Conservation (phyloP, 2,888 invertebrate species). For the Chrysotoxum bicinctum region DNA sequence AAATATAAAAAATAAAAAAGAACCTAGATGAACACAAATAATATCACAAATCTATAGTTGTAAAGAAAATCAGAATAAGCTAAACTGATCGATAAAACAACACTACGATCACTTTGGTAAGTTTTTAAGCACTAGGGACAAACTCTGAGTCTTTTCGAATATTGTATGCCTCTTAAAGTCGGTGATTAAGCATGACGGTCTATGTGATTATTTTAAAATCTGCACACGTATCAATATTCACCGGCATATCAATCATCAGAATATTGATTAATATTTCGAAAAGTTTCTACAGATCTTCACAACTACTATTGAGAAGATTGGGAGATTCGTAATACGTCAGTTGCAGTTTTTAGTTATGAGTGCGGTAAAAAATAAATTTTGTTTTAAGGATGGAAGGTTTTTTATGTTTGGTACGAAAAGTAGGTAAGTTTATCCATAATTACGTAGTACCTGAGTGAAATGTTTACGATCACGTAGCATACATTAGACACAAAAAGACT, state of each 20-base stretch:
- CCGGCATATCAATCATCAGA: slow-evolving; percentile 57
- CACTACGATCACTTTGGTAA: slow-evolving; percentile 20
- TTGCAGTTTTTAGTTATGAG: slow-evolving; percentile 48
- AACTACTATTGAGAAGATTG: slow-evolving; percentile 21
- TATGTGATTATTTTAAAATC: slow-evolving; percentile 21
- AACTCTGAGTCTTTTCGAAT: neutral
- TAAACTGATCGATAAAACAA: neutral
- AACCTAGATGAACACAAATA: neutral
- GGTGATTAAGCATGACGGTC: slow-evolving; percentile 14
- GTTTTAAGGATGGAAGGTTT: neutral
- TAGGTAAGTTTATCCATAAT: neutral
- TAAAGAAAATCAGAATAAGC: neutral
- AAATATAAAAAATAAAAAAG: slow-evolving; percentile 1
- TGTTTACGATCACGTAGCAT: slow-evolving; percentile 14
- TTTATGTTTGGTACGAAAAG: neutral
- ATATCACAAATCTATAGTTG: neutral
- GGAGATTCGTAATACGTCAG: slow-evolving; percentile 57
- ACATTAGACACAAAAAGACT: slow-evolving; percentile 14
- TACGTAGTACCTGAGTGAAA: neutral
- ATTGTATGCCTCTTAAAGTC: neutral
- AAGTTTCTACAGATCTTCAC: slow-evolving; percentile 6
- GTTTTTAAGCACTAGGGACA: slow-evolving; percentile 25
- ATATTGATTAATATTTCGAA: slow-evolving; percentile 45
- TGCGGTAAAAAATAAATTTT: neutral
- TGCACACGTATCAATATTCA: slow-evolving; percentile 37